Base-by-base conservation (phyloP, 2,888 invertebrate species). In the Cremastinae sp. region DNA sequence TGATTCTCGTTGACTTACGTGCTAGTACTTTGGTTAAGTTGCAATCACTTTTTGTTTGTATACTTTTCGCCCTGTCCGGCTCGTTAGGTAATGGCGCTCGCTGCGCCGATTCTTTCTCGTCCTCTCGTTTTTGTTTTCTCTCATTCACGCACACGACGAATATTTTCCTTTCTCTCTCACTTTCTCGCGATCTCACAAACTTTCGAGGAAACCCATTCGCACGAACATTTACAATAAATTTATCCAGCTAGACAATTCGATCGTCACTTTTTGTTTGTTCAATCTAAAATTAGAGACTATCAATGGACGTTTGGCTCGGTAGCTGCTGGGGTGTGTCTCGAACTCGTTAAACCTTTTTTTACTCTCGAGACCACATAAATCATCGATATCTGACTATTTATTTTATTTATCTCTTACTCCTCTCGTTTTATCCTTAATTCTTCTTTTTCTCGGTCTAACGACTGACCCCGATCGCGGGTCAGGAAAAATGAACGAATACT, bases 21-120 rank as follows among this genome's bases (percentile, higher is more conserved):
- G 81, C 88, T 87, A 87, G 81, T 87, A 88, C 88, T 87, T 88
- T 88, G 86, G 84, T 83, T 82, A 85, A 83, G 82, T 78, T 75
- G 78, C 66, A 74, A 74, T 77, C 77, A 77, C 77, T 77, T 74
- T 73, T 64, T 36, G n/a, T 75, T 77, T 73, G 77, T 77, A 77
- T 77, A 77, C 77, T 74, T 69, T 69, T 77, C 65, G 70, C 61
- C 69, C 69, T 41, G 51, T 36, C 38, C 18, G 41, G 59, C 64
- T 54, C 74, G 28, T 77, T 77, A 77, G 77, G 74, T 77, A 77
- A 74, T 74, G 65, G 59, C 51, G 64, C 74, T 69, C 75, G 20
- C 70, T 53, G 65, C 73, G 72, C 73, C 38, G 14, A 49, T 45
- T 49, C 18, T 34, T 14, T 62, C 43, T 54, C 12, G 22, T n/a